A percentile compares a stretch with the other conserved stretches of the same genome.
These are phyloP conservation scores for Paraescarpia echinospica DNA, from an alignment of 1,140 invertebrate genomes.

Conservation along the genomic window DNA sequence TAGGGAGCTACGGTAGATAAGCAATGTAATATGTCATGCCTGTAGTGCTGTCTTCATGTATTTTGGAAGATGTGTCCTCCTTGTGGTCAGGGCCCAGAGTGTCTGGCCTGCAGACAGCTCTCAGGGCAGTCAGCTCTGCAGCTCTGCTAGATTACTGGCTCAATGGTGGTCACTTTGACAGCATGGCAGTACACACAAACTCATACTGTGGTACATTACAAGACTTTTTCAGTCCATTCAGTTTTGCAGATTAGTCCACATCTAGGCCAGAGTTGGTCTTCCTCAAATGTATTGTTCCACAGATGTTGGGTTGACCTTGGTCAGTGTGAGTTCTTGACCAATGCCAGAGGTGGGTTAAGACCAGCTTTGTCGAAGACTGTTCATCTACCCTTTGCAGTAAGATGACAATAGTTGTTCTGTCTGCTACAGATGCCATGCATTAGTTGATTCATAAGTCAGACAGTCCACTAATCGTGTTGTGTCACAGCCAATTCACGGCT, in stretches of 20 bases:
- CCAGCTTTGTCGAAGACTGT: not conserved
- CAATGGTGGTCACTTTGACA: not conserved
- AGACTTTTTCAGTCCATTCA: not conserved
- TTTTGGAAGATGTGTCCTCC: not conserved
- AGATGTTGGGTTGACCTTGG: not conserved
- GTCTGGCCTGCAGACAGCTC: not conserved
- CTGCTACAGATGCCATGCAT: not conserved
- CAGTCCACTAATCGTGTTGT: not conserved
- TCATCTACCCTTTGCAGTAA: not conserved
- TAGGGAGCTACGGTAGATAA: no score
- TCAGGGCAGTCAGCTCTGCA: not conserved
- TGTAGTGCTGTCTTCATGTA: not conserved
- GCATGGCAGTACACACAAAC: no score
- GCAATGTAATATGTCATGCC: not conserved
- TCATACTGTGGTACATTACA: not conserved
- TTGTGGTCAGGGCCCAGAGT: not conserved
- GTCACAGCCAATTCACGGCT: not conserved
- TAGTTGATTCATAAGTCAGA: not conserved
- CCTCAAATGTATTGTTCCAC: not conserved
- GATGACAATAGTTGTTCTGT: not conserved
- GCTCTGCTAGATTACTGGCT: not conserved
- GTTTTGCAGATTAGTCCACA: not conserved
- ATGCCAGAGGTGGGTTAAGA: not conserved
- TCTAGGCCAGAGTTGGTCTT: not conserved
- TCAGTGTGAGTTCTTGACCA: not conserved